Conservation (phyloP, 2,113 vertebrate species). For the Psilopsiagon aurifrons region DNA sequence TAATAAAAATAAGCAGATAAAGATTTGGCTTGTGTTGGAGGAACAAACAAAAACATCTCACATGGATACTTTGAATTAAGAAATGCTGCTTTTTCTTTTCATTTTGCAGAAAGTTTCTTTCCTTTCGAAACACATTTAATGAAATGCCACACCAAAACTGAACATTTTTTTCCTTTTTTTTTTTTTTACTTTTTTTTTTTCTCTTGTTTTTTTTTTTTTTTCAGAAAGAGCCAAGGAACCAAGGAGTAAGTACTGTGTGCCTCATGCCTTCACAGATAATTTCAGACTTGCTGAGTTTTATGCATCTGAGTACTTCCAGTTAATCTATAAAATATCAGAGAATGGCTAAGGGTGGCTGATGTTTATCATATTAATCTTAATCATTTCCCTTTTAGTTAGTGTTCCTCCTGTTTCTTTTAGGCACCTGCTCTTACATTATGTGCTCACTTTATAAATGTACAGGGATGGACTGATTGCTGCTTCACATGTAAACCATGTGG, state of each 20-base stretch:
- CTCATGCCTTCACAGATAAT: neutral
- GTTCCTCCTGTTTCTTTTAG: neutral
- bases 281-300: neutral
- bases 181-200: no score
- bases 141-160: neutral
- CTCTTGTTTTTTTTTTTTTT: neutral
- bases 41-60: slow-evolving; percentile 33
- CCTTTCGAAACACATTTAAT: neutral
- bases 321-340: neutral
- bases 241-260: neutral
- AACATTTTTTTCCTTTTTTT: neutral
- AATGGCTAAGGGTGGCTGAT: neutral
- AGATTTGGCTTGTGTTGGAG: neutral
- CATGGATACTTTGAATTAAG: neutral
- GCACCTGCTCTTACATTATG: neutral
- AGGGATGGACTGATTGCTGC: neutral
- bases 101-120: slow-evolving; percentile 12
- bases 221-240: neutral
- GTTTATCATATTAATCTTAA: neutral
- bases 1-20: slow-evolving; percentile 44
- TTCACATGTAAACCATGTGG: neutral
- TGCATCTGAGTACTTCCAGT: neutral
- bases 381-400: neutral
- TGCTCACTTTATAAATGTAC: neutral
- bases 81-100: slow-evolving; percentile 38